Evolutionary conservation across 2,797 vertebrate species (phyloP), one percentile per base, ranked within the genome.

Genomic region (Erpetoichthys calabaricus): DNA sequence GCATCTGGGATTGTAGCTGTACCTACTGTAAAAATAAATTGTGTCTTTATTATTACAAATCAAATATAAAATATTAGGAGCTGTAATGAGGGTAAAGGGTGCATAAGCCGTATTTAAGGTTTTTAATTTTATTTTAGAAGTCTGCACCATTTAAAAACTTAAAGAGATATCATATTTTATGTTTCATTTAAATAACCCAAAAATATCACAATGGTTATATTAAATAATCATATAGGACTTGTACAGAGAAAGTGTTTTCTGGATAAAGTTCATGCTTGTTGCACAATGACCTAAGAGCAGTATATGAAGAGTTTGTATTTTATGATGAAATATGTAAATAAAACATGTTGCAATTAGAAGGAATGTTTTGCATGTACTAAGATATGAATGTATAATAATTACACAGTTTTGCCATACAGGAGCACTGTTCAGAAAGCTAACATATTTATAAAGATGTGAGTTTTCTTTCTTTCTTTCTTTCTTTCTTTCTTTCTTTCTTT

Each of bases 321-420:
- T 49, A 47, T 43, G n/a, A 57, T 44, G 44, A 49, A 50, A 51
- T 5, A 7, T 44, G 42, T 51, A 57, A 49, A 51, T 57, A 50
- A 57, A 6, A 57, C 47, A 51, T 41, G 5, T 51, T 42, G 47
- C 4, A n/a, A 9, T 51, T 49, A 51, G 45, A 41, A 47, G 44
- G 45, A 45, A 45, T 50, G 44, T 57, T 57, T 6, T 57, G 57
- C 57, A 57, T 57, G 8, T 8, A 51, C 44, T 44, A 4, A 49
- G 42, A 44, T 41, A 25, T 44, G 9, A 57, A 47, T 57, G 7
- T 57, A 44, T n/a, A 7, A 44, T 51, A 58, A 7, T 50, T 57
- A 57, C 47, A 42, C 4, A 43, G n/a, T 4, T 47, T 49, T 50
- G 4, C 41, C 42, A 7, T 8, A 45, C 42, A 44, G 47, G 45